Base-by-base conservation (phyloP, 2,113 vertebrate genomes). In the Nesogale talazaci region DNA sequence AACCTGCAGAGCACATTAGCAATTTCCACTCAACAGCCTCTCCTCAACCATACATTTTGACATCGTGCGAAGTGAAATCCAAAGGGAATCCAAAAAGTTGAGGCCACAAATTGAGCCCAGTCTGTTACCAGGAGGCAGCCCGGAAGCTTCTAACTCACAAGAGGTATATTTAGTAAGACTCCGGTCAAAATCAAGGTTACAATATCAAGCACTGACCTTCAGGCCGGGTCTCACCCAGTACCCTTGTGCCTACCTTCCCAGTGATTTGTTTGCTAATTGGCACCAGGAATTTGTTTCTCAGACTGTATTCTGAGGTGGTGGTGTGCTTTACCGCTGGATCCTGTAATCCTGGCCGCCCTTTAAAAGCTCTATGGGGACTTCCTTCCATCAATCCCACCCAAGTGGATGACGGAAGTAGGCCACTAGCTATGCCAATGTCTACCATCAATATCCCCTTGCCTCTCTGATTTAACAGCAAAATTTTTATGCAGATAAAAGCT, bases 1-100 rank as follows among this genome's bases (percentile, higher is more conserved):
- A 96, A 91, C 94, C 89, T 91, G 89, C 86, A 88, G 91, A 89
- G 82, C 78, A 79, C 81, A 79, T 94, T 92, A 95, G 94, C 94
- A 92, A 91, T 88, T 92, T 84, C 94, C 61, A 87, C 69, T 89
- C 93, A 89, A 91, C 78, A 94, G 91, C 59, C 63, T 92, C 94
- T 93, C 72, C 70, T 91, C 89, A 89, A 78, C 36, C 78, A 56
- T 52, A 91, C 75, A 87, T 88, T 82, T 10, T 70, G 36, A 87
- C 82, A 91, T 67, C 85, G 85, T 79, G n/a, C 74, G 87, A 86
- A 90, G 65, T 17, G 42, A 94, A 92, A 88, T 65, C 40, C 81
- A 83, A 93, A 92, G 56, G 90, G 70, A 92, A 93, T 90, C 72
- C 46, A 89, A 94, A 90, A 92, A 81, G 81, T 77, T 34, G 31